Base-by-base conservation (phyloP, 2,888 invertebrate species). In the Habroteleia sp. region DNA sequence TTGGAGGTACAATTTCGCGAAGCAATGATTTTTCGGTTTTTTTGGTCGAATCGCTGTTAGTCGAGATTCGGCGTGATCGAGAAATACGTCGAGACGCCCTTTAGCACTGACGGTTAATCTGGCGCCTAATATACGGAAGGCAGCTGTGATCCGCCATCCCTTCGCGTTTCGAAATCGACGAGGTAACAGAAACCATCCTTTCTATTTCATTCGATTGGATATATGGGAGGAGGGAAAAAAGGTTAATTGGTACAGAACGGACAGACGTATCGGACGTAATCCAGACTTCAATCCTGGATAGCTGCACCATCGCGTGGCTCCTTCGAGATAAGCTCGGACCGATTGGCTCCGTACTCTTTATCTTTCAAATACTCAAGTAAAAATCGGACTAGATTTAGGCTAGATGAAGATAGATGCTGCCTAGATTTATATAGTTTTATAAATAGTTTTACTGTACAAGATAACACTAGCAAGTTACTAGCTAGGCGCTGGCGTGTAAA, bases 21-120 rank as follows among this genome's bases (percentile, higher is more conserved):
- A 35, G 66, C 52, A 65, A 58, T 63, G 58, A 58, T 74, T 69
- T 56, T 68, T 52, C 20, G 31, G 44, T 58, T 42, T 56, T 63
- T 65, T 69, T 68, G 42, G 65, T 25, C 35, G 41, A 10, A 33
- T 54, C 58, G 50, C 44, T 46, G 65, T 42, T 62, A 62, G 69
- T 69, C 62, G 68, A 48, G 66, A 54, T 72, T 60, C 60, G 46
- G 48, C 52, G 60, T 69, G 66, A 77, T 76, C 72, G 66, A 74
- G 74, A 71, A 76, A 74, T 74, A 79, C 77, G 71, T 75, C 78
- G 78, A 75, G 77, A 78, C 77, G 80, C 76, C 82, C 77, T 81
- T 82, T 82, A 77, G 79, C 78, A 78, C 80, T 81, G 82, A 84
- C 83, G 79, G 82, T 84, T 85, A 84, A 84, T 85, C 83, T 82